These are phyloP conservation scores for Chrysolina oricalcia DNA, from an alignment of 2,888 invertebrate genomes.

Conservation along the genomic window DNA sequence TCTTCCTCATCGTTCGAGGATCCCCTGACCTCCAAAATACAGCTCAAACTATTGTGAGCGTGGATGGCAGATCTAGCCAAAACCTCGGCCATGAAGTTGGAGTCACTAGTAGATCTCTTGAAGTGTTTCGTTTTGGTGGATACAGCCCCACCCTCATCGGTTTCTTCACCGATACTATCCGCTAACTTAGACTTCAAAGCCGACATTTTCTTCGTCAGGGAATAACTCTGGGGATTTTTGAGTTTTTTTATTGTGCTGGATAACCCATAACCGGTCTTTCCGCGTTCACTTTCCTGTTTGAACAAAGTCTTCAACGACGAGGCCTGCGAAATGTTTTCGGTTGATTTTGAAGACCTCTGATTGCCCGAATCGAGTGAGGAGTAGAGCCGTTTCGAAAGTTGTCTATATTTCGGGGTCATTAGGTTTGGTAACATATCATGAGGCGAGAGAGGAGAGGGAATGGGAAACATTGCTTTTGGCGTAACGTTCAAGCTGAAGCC, in stretches of 20 bases:
- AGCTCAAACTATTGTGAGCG: conserved; percentile 76
- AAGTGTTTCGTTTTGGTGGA: conserved; percentile 71
- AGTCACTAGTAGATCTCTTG: conserved; percentile 72
- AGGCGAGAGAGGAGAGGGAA: conserved; percentile 38
- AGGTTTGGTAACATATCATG: conserved; percentile 37
- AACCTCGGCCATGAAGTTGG: conserved; percentile 78
- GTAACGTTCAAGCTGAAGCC: conserved; percentile 67
- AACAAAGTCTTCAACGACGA: conserved; percentile 68
- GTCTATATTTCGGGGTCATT: conserved; percentile 53
- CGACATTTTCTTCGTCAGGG: conserved; percentile 78
- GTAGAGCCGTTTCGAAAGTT: conserved; percentile 60
- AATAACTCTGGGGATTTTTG: conserved; percentile 75
- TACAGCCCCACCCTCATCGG: conserved; percentile 71
- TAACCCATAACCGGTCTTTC: conserved; percentile 72
- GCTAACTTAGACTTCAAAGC: conserved; percentile 75
- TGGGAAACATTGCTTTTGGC: conserved; percentile 49
- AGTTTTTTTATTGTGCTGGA: conserved; percentile 78
- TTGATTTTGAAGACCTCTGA: conserved; percentile 55
- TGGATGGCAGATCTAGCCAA: conserved; percentile 79
- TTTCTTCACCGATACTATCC: conserved; percentile 72
- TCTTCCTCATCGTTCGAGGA: conserved; percentile 70
- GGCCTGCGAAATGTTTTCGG: conserved; percentile 50
- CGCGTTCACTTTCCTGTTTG: conserved; percentile 77
- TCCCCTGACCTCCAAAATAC: conserved; percentile 76
- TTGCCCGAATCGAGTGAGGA: conserved; percentile 57